Base-by-base conservation (phyloP, 2,113 vertebrate genomes). In the Nothocercus julius region DNA sequence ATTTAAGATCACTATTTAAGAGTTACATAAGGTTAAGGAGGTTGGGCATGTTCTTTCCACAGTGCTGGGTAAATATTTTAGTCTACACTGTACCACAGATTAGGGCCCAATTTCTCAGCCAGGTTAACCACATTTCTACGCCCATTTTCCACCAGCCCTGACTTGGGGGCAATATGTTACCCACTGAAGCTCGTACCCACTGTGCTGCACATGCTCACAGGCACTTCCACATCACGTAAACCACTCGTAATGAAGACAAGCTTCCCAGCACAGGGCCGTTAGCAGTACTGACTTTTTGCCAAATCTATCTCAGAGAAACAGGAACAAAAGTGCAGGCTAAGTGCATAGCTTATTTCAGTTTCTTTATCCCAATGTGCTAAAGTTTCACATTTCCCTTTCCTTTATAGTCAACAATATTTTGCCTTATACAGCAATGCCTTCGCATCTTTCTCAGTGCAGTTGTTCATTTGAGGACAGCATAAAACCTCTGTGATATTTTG, bases 351-450 rank as follows among this genome's bases (percentile, higher is more conserved):
- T 94, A 63, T 90, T 92, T 89, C 86, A 76, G 47, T 34, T 64
- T 82, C 81, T 53, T 85, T 87, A 66, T 93, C 91, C 63, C 84
- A 93, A 66, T 22, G 78, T 82, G 63, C 66, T 64, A 68, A 34
- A 89, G 63, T 45, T 84, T 86, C 89, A 94, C 92, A 88, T 25
- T 38, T 93, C 86, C 69, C 47, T 72, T 94, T 87, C 47, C 79
- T 76, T 73, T 69, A 40, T 70, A 49, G 45, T 89, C 58, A 4
- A 14, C 38, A 72, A 66, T 53, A 79, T 73, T 95, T 94, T 95
- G 77, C 89, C 91, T 79, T 89, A 92, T 94, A 92, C 89, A 95
- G 84, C 64, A 92, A 89, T 79, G 64, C 56, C 63, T 92, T 53
- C 75, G 76, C 67, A 62, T 84, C 47, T 44, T 89, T 75, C 40